These are phyloP conservation scores for Acrocephalus arundinaceus DNA, from an alignment of 2,113 vertebrate species.

Conservation along the genomic window DNA sequence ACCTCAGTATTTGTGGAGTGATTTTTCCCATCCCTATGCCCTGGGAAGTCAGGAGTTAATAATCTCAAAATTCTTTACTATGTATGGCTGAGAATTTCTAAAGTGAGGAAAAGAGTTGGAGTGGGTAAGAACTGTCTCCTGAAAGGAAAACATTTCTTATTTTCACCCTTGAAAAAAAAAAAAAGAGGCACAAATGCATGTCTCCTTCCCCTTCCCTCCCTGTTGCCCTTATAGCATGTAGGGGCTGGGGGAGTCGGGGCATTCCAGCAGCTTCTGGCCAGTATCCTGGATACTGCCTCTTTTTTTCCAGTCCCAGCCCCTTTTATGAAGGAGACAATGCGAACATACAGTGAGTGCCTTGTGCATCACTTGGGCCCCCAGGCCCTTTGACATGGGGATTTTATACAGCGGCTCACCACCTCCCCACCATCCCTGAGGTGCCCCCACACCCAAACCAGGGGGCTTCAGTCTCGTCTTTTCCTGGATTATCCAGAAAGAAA, in stretches of 20 bases:
- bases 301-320: constrained; percentile 75
- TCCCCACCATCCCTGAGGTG: constrained; percentile 6
- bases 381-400: constrained; percentile 71
- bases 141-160: constrained; percentile 25
- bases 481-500: not conserved
- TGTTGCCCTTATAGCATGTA: not conserved
- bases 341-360: constrained; percentile 78
- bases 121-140: not conserved
- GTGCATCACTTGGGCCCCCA: constrained; percentile 72
- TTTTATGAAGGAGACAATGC: constrained; percentile 85
- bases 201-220: not conserved
- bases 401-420: constrained; percentile 57
- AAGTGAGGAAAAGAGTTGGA: not conserved
- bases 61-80: not conserved
- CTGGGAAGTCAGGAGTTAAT: not conserved
- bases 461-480: not conserved
- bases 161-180: not conserved
- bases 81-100: not conserved
- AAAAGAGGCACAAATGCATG: not conserved
- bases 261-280: constrained; percentile 81
- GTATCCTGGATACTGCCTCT: constrained; percentile 83
- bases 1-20: not conserved
- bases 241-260: constrained; percentile 59
- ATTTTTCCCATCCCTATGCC: not conserved
- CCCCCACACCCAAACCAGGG: constrained; percentile 17